Percentiles rank a stretch among this genome's conserved stretches.
phyloP scores from a whole-genome alignment of 2,113 vertebrate species.

The Xenopus laevis region DNA sequence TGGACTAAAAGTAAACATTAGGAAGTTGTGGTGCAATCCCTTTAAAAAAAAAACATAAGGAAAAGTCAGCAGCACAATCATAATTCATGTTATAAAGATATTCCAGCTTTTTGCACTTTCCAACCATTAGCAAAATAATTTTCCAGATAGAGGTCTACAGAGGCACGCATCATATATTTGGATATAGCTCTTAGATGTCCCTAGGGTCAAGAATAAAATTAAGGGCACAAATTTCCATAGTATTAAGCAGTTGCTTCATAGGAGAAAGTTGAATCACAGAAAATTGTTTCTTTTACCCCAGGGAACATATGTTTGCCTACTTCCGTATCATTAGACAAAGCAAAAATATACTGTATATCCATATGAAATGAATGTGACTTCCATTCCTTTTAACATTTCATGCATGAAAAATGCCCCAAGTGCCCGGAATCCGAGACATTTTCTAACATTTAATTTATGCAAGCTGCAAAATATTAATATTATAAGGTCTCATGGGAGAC shows the following conservation, averaged over 20 bases:
- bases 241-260: too few relatives aligned
- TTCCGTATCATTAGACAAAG: slow-evolving; percentile 27
- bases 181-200: background rate
- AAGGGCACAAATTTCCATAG: too few relatives aligned
- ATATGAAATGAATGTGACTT: slow-evolving; percentile 10
- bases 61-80: background rate
- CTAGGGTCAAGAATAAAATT: slow-evolving; percentile 4
- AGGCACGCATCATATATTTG: slow-evolving; percentile 4
- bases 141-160: background rate
- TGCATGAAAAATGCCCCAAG: slow-evolving; percentile 10
- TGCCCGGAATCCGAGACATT: background rate
- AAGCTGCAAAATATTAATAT: slow-evolving; percentile 28
- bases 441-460: slow-evolving; percentile 20
- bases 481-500: slow-evolving; percentile 2
- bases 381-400: background rate
- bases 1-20: too few relatives aligned
- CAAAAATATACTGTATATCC: slow-evolving; percentile 22
- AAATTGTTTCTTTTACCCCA: background rate
- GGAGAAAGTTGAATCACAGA: too few relatives aligned
- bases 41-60: too few relatives aligned
- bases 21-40: too few relatives aligned
- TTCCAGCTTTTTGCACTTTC: slow-evolving; percentile 24
- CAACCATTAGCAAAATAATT: slow-evolving; percentile 30
- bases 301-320: background rate
- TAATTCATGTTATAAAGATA: slow-evolving; percentile 11